phyloP scores from a whole-genome alignment of 2,113 vertebrate species.

The Ahaetulla prasina region DNA sequence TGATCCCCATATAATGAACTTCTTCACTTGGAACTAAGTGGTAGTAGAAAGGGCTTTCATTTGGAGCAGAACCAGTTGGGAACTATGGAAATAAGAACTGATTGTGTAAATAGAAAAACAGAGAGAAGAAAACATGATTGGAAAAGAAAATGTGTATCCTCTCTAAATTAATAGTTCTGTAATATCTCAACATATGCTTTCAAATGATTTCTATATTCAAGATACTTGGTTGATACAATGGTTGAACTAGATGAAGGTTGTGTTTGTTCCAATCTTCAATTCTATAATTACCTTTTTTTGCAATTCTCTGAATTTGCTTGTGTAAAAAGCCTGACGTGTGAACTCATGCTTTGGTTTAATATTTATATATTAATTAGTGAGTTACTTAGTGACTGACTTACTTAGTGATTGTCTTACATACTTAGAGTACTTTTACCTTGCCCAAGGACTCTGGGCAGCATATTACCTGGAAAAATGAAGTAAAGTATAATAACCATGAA shows the following conservation, averaged over 20 bases:
- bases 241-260: background rate
- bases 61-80: background rate
- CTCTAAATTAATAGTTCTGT: background rate
- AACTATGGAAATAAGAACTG: background rate
- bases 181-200: background rate
- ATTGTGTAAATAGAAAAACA: background rate
- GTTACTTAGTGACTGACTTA: no score
- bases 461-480: background rate
- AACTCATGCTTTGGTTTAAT: background rate
- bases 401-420: background rate
- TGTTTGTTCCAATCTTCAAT: background rate
- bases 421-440: background rate
- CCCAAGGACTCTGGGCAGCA: background rate
- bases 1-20: background rate
- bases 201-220: background rate
- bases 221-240: background rate
- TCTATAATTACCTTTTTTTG: background rate
- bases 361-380: no score
- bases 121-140: background rate
- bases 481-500: background rate
- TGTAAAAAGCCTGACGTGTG: background rate
- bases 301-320: background rate
- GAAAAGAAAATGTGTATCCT: background rate
- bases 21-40: background rate
- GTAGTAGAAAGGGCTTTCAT: background rate